These are phyloP conservation scores for Acanthurus lineatus DNA, from an alignment of 2,797 vertebrate species.

Conservation along the genomic window DNA sequence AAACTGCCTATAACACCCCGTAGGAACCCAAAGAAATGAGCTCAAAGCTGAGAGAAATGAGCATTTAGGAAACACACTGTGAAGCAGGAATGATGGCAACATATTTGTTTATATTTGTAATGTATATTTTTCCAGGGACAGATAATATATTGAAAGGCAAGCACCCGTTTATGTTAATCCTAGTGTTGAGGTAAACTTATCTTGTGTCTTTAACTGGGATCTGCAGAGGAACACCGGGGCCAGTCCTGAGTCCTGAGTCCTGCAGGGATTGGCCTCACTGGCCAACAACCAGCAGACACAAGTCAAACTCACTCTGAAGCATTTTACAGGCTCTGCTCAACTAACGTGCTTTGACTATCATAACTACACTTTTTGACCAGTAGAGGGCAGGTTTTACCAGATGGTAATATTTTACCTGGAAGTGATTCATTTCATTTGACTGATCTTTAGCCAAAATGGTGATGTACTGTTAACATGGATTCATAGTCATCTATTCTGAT, in stretches of 20 bases:
- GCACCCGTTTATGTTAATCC: not conserved
- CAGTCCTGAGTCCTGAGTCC: not conserved
- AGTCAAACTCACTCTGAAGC: not conserved
- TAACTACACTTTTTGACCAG: not conserved
- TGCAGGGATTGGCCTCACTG: not conserved
- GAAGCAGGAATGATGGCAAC: constrained; percentile 18
- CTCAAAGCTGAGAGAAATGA: constrained; percentile 9
- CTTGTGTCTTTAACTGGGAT: not conserved
- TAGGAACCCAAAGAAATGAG: constrained; percentile 32
- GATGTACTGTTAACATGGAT: not conserved
- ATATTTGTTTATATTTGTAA: constrained; percentile 43
- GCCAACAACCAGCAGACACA: not conserved
- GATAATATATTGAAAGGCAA: constrained; percentile 20
- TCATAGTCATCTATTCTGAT: constrained; percentile 4
- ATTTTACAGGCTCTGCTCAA: not conserved
- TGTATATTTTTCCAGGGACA: constrained; percentile 55
- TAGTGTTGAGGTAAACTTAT: not conserved
- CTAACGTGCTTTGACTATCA: not conserved
- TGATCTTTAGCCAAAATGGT: not conserved
- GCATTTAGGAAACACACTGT: constrained; percentile 47
- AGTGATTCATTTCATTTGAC: not conserved
- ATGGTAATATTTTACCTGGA: not conserved
- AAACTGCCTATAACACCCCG: not conserved
- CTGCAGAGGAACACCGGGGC: not conserved
- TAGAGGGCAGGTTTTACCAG: not conserved